Percentiles rank a stretch among this genome's conserved stretches.
Conservation (phyloP, 2,888 invertebrate genomes). For the Sphecodes monilicornis region DNA sequence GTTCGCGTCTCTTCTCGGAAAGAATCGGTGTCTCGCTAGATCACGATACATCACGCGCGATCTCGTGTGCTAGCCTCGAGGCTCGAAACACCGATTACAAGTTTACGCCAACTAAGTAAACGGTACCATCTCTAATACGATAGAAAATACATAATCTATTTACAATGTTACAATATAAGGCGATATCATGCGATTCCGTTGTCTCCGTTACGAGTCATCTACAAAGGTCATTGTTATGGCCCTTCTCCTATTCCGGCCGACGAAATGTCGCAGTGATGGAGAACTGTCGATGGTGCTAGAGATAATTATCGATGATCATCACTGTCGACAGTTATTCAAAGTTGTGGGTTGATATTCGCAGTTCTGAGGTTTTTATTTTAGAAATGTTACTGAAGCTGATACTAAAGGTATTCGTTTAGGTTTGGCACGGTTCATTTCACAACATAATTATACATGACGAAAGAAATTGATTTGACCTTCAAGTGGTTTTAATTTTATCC, state of each 20-base stretch:
- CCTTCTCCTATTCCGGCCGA: slow-evolving; percentile 26
- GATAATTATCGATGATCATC: neutral
- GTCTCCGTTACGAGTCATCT: slow-evolving; percentile 52
- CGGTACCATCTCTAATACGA: slow-evolving; percentile 52
- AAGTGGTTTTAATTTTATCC: neutral
- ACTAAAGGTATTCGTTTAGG: neutral
- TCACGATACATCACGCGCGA: slow-evolving; percentile 36
- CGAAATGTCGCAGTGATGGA: slow-evolving; percentile 56
- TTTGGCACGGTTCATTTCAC: neutral
- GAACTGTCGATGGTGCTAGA: neutral
- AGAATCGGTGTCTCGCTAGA: slow-evolving; percentile 11
- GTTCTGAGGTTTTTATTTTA: neutral
- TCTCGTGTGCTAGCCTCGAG: slow-evolving; percentile 15
- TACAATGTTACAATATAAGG: slow-evolving; percentile 62
- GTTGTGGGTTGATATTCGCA: neutral
- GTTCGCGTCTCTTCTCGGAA: slow-evolving; percentile 11
- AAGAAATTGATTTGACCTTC: neutral
- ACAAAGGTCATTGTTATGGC: slow-evolving; percentile 39
- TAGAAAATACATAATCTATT: slow-evolving; percentile 70
- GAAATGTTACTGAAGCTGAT: too few species aligned
- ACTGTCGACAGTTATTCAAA: neutral
- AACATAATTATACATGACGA: neutral
- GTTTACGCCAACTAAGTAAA: slow-evolving; percentile 51
- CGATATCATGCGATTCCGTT: slow-evolving; percentile 47
- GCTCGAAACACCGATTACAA: slow-evolving; percentile 40